Evolutionary conservation across 1,140 invertebrate genomes (phyloP), one percentile per base, ranked within the genome.

Genomic region (Atta colombica): DNA sequence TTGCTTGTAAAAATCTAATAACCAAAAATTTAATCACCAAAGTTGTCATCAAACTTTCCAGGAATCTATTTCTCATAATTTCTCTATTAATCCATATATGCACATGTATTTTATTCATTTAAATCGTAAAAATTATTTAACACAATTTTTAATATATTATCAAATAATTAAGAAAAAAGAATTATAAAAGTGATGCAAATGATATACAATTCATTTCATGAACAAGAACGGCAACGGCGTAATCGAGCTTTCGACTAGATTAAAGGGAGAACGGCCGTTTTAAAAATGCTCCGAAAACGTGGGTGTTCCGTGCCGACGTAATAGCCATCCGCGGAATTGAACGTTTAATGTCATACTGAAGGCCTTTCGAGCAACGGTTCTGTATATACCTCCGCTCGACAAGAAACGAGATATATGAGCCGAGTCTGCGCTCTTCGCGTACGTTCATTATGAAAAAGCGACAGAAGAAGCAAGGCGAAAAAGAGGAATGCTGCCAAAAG

Each of bases 321-420:
- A 92, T 84, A 87, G 75, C 88, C 91, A 91, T 92, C 93, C 92
- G 93, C 91, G 90, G 81, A 94, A 94, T 92, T 88, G 90, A 92
- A 93, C 91, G 93, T 92, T 93, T 91, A 92, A 93, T 93, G 93
- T 93, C 93, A 92, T 87, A 95, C 94, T 95, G 93, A 93, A 88
- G 90, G 87, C 90, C 69, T 87, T 86, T 85, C 80, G 69, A 84
- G 71, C 55, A 53, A 84, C 69, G 78, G 88, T 78, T 35, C 31
- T 35, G 31, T 35, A 85, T 78, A 87, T 60, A 94, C 92, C 88
- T 92, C 93, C 88, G 89, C 68, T 82, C 92, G 85, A 81, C 75
- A 63, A 85, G 85, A 86, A 88, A 89, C 61, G 82, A 85, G 58
- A 69, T 69, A 51, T 77, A 65, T 21, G 65, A 65, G 60, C 58